Conservation (phyloP, 2,113 vertebrate species). For the Colaptes auratus region DNA sequence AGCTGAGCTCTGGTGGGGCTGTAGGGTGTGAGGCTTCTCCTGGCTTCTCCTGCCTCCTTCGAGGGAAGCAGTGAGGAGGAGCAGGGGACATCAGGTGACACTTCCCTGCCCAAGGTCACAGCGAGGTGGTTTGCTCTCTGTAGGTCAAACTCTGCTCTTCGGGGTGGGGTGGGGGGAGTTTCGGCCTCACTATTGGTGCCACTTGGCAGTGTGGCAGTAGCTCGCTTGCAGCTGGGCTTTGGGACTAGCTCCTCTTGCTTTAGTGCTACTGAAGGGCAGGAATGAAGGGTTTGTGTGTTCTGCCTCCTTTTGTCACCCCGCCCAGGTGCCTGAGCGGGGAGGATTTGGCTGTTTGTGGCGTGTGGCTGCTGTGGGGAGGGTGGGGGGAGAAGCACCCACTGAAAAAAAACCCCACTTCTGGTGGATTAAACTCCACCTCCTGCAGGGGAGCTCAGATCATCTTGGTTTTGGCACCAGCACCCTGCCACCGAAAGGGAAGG, state of each 20-base stretch:
- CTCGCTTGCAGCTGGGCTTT: neutral
- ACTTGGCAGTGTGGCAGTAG: neutral
- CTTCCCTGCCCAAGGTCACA: neutral
- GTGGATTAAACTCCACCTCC: neutral
- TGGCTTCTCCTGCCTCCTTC: neutral
- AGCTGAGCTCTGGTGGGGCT: neutral
- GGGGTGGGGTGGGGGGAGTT: neutral
- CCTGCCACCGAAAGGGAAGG: slow-evolving; percentile 34
- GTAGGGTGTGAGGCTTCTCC: neutral
- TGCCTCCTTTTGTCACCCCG: neutral
- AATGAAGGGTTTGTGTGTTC: neutral
- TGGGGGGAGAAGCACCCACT: neutral
- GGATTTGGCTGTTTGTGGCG: neutral
- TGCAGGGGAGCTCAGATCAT: slow-evolving; percentile 27
- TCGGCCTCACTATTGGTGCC: fast-evolving
- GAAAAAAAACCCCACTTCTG: neutral
- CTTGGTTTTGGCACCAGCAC: slow-evolving; percentile 54
- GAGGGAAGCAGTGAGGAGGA: neutral
- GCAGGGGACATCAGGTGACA: neutral
- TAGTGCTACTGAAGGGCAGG: slow-evolving; percentile 1
- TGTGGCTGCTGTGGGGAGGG: neutral
- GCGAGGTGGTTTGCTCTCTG: neutral
- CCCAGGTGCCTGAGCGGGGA: neutral
- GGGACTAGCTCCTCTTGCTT: neutral
- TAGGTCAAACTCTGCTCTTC: neutral